Base-by-base conservation (phyloP, 1,140 invertebrate species). In the Littorina saxatilis region DNA sequence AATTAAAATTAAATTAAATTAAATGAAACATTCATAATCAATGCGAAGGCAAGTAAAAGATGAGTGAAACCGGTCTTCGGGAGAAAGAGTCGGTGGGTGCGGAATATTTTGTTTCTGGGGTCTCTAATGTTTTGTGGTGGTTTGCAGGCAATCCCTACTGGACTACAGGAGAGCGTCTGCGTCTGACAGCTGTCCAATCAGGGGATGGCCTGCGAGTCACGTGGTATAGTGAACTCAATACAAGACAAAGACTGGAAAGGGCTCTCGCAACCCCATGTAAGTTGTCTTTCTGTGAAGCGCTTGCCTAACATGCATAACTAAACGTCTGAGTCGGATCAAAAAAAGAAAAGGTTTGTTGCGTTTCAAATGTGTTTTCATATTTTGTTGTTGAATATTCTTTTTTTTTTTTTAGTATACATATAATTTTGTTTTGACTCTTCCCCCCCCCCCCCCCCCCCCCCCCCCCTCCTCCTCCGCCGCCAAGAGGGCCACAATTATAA, bases 131-230 rank as follows among this genome's bases (percentile, higher is more conserved):
- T 17, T 17, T 47, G 7, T 5, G 43, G 17, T 47, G 43, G 5
- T 32, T 15, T 29, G 1, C 70, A 52, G 39, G 4, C 9, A 1
- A 3, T 29, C 70, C 43, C 15, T 15, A 27, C 3, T 73, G 70
- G 70, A 73, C 23, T 1, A 73, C 43, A 27, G 70, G 43, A 43
- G 39, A 73, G 15, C 70, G 43, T 9, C n/a, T 73, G 1, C 76
- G 58, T 17, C 37, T 35, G 35, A 37, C 76, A 61, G 76, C 55
- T 15, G 35, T 61, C 37, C 76, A 61, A 29, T n/a, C 76, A 29
- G 58, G 55, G 4, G 76, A 78, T 39, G 76, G 76, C 55, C 58
- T 78, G 55, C 35, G 66, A 4, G 39, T 78, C 76, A 78, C 76
- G 55, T 78, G 76, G 76, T 78, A 63, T 58, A 63, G 39, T 66